These are phyloP conservation scores for Rhynchopsitta pachyrhyncha DNA, from an alignment of 2,113 vertebrate genomes.

Conservation along the genomic window DNA sequence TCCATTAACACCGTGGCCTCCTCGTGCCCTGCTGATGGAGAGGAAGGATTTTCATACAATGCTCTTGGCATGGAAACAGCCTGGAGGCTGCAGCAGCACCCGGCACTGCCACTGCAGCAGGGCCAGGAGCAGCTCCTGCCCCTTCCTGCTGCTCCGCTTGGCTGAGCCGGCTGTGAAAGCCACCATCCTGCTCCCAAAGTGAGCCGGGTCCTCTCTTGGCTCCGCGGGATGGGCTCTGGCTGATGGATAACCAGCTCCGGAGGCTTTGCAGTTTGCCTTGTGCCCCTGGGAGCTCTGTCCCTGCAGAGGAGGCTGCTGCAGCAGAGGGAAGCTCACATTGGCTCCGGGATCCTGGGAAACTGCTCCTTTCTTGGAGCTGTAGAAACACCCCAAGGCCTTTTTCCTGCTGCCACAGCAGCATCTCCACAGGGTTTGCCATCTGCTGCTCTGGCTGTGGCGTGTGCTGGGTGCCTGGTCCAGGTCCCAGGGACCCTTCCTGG, in stretches of 20 bases:
- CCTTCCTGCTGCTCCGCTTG: neutral
- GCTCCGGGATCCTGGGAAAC: rapidly evolving
- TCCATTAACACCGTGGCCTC: neutral
- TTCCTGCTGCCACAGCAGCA: neutral
- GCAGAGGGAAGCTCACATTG: neutral
- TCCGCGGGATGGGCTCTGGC: neutral
- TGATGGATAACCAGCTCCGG: rapidly evolving
- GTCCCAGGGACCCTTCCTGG: neutral
- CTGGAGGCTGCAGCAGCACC: neutral
- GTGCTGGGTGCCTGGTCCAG: neutral
- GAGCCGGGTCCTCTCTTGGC: neutral
- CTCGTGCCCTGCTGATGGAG: neutral
- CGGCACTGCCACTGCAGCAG: neutral
- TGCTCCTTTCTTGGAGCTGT: neutral
- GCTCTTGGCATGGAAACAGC: slow-evolving; percentile 39
- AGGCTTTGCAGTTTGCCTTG: neutral
- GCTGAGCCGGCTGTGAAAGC: rapidly evolving
- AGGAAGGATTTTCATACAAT: neutral
- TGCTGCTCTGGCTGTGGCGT: neutral
- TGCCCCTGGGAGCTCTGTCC: neutral
- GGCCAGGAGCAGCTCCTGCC: neutral
- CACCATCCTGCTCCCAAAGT: rapidly evolving
- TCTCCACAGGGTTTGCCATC: neutral
- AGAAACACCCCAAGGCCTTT: neutral
- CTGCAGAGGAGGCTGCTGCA: neutral